Base-by-base conservation (phyloP, 2,888 invertebrate genomes). In the Hydrotaea diabolus region DNA sequence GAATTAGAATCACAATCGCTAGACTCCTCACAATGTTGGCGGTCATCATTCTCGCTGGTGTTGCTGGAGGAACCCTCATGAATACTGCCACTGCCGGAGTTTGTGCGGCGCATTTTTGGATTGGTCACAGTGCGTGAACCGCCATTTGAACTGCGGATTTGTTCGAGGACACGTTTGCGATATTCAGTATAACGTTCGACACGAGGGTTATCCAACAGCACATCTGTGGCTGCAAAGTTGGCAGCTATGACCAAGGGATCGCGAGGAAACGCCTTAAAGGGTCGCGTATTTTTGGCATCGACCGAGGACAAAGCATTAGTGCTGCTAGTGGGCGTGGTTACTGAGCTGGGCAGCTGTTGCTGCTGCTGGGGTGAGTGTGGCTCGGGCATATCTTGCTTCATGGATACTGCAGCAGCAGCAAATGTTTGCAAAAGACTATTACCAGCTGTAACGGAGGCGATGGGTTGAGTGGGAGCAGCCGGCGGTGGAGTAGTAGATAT, bases 211-310 rank as follows among this genome's bases (percentile, higher is more conserved):
- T 94, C 94, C 19, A 94, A 91, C n/a, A 92, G 86, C 1, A 90
- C 89, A 86, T 92, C 92, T 0, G 93, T 89, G 88, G 95, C 90
- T 69, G 94, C 90, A 87, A 96, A 94, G 0, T 94, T 89, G 86
- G 95, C 89, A 57, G 94, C 91, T 87, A 96, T 90, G 57, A 94
- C 93, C 26, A 95, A 89, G 0, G 95, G 95, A 89, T 96, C 95
- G 86, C 95, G 95, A 0, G 96, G 95, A 89, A 95, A 96, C 0
- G 95, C 95, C 89, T 95, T 95, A 88, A 95, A 95, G 0, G 95
- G 95, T 1, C 95, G 93, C 0, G 94, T 93, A 3, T 92, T 59
- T 90, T 74, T 83, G 2, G 75, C 13, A 83, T 81, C 73, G 15
- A 36, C 13, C 8, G 66, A 53, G 85, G 73, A 19, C 9, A 36